A percentile compares a stretch with the other conserved stretches of the same genome.
Conservation (phyloP, 2,797 vertebrate species). For the Sphenopsis melanotis region DNA sequence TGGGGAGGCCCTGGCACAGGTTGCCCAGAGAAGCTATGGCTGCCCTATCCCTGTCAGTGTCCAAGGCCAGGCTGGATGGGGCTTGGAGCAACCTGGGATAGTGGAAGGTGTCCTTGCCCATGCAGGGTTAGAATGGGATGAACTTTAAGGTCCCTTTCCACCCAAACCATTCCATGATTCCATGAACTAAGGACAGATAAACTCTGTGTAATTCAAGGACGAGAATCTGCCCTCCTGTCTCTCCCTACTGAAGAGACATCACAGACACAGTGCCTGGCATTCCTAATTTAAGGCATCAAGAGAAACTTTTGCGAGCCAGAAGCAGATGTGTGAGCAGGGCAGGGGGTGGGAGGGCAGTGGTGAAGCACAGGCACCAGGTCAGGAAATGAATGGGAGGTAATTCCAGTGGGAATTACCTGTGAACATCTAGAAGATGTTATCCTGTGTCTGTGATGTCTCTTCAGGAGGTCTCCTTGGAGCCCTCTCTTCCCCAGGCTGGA, state of each 20-base stretch:
- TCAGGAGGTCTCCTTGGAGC: not conserved
- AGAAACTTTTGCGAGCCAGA: not conserved
- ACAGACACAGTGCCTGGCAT: not conserved
- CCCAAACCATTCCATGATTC: not conserved
- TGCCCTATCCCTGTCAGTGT: not conserved
- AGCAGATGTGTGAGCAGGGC: not conserved
- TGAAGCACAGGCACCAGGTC: not conserved
- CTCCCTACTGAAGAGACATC: not conserved
- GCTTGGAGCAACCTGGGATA: not conserved
- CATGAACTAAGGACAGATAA: not conserved
- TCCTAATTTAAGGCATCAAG: not conserved
- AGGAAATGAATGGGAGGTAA: not conserved
- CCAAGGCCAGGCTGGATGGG: not conserved
- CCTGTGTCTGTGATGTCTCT: not conserved
- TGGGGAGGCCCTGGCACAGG: not conserved
- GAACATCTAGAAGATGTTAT: not conserved
- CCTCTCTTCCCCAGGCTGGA: not conserved
- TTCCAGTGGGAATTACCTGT: not conserved
- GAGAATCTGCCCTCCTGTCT: not conserved
- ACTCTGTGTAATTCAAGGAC: not conserved
- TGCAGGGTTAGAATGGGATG: not conserved
- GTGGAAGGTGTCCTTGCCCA: not conserved
- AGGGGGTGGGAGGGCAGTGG: accelerated
- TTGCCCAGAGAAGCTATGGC: not conserved
- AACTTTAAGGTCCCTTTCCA: not conserved